These are phyloP conservation scores for Idaea biselata DNA, from an alignment of 2,888 invertebrate genomes.

Conservation along the genomic window DNA sequence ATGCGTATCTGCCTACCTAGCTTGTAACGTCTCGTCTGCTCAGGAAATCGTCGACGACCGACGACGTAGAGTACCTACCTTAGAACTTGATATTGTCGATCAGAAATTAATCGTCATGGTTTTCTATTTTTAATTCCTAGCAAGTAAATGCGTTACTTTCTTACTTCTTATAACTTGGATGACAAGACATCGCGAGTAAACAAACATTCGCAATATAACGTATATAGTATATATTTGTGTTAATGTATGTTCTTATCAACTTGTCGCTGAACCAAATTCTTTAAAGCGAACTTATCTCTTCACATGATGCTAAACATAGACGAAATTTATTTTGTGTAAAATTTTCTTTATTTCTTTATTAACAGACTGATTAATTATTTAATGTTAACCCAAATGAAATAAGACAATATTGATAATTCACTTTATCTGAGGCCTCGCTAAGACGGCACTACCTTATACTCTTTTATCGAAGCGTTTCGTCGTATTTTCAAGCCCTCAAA, in stretches of 20 bases:
- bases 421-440: no score
- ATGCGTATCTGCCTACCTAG: conserved; percentile 14
- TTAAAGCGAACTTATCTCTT: conserved; percentile 23
- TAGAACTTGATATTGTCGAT: neutral
- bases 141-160: neutral
- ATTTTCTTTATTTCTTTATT: no score
- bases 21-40: neutral
- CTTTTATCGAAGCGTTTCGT: no score
- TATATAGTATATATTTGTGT: neutral
- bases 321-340: no score
- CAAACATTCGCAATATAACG: neutral
- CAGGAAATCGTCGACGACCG: neutral
- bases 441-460: no score
- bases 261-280: conserved; percentile 34
- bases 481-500: no score
- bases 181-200: neutral
- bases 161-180: neutral
- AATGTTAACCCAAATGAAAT: no score
- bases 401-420: no score
- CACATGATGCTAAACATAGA: no score
- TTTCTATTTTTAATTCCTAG: neutral
- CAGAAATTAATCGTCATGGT: neutral
- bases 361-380: no score
- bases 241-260: conserved; percentile 26
- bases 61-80: neutral